A percentile compares a stretch with the other conserved stretches of the same genome.
Conservation (phyloP, 1,140 invertebrate genomes). For the Sitophilus oryzae region DNA sequence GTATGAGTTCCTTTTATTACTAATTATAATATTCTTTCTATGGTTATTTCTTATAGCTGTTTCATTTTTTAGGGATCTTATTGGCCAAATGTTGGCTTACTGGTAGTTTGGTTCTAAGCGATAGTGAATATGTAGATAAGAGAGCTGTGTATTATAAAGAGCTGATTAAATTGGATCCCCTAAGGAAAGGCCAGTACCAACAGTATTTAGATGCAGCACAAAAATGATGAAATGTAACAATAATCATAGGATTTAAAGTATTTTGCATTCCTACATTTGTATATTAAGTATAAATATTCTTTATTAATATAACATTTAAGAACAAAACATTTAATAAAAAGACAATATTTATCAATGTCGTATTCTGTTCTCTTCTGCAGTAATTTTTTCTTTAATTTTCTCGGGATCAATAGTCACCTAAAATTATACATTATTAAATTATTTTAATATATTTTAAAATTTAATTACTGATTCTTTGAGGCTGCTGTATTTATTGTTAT, state of each 20-base stretch:
- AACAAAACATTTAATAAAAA: background rate
- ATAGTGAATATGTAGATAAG: conserved; percentile 48
- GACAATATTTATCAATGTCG: background rate
- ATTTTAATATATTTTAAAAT: background rate
- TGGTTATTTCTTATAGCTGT: conserved; percentile 3
- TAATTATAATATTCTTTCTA: conserved; percentile 3
- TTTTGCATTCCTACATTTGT: conserved; percentile 2
- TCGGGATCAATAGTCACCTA: conserved; percentile 36
- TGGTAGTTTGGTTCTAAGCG: conserved; percentile 61
- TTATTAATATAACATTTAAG: background rate
- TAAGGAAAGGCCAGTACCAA: conserved; percentile 68
- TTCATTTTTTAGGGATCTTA: conserved; percentile 60
- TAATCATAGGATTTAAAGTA: background rate
- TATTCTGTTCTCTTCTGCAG: conserved; percentile 29
- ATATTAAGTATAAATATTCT: background rate
- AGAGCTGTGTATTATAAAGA: conserved; percentile 50
- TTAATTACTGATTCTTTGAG: conserved; percentile 44
- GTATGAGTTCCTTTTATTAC: background rate
- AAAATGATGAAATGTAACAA: conserved; percentile 8
- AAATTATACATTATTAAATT: conserved; percentile 14
- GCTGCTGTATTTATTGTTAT: conserved; percentile 64
- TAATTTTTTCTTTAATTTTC: conserved; percentile 38
- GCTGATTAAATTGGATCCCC: conserved; percentile 63
- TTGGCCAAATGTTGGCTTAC: conserved; percentile 71
- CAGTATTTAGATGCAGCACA: conserved; percentile 51